Conservation (phyloP, 2,888 invertebrate genomes). For the Rotaria macrura region DNA sequence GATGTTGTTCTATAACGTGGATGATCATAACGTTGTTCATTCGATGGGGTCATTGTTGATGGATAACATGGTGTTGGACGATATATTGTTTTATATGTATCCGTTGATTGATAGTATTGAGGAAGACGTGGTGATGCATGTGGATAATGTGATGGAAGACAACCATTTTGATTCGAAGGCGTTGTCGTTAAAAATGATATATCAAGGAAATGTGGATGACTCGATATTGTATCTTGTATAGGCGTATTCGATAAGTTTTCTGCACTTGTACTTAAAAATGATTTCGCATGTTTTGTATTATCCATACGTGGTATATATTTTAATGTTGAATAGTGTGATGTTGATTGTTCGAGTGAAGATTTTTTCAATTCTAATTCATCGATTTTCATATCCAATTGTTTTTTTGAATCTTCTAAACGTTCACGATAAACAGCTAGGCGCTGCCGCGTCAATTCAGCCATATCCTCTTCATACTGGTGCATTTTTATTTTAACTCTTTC, state of each 20-base stretch:
- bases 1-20: background rate
- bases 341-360: background rate
- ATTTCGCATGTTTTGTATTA: background rate
- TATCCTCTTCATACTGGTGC: constrained; percentile 19
- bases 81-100: background rate
- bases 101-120: background rate
- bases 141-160: background rate
- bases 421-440: constrained; percentile 16
- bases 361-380: constrained; percentile 13
- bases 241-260: background rate
- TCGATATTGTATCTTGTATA: background rate
- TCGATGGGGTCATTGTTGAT: background rate
- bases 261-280: constrained; percentile 1
- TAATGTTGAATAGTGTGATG: background rate
- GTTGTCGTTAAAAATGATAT: background rate
- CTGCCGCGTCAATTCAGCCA: constrained; percentile 2
- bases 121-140: background rate
- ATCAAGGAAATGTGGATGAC: constrained; percentile 7
- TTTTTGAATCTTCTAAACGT: constrained; percentile 20
- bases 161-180: background rate
- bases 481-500: background rate
- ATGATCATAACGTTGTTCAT: background rate
- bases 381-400: background rate
- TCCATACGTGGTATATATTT: background rate
- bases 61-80: background rate